Base-by-base conservation (phyloP, 2,113 vertebrate species). In the Oryzias celebensis region DNA sequence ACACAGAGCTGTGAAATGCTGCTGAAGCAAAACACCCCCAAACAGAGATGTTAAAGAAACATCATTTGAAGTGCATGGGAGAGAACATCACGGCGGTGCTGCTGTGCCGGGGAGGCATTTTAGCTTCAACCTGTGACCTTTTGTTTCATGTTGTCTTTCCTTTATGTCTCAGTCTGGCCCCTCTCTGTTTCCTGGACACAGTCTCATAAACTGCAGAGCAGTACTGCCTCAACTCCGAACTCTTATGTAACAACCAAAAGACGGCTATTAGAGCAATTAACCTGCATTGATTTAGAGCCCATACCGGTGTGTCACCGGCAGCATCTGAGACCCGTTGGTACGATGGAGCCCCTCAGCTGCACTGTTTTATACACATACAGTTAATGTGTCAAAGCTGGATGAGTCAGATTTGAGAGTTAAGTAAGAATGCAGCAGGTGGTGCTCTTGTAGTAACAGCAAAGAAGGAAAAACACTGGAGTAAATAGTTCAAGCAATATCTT, bases 131-230 rank as follows among this genome's bases (percentile, higher is more conserved):
- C 46, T 22, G 8, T 65, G 69, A 71, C 72, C 70, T 75, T 82
- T 75, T 51, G 58, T 77, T 74, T 74, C 62, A 65, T 69, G 59
- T 26, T 5, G 12, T 20, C 31, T 7, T 65, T 52, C 71, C 55
- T 62, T 68, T 46, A 66, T 63, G 55, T 68, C 80, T 71, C 50
- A 8, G 51, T 56, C 56, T 68, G 55, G 28, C 73, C 69, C 45
- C 58, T 20, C 65, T 15, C 66, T 48, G 1, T 59, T 51, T 62
- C 65, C 46, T n/a, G 47, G 47, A 16, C 58, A 58, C 61, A 17
- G 63, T 65, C 43, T 53, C 62, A 79, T 77, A 66, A 71, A 63
- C 28, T 54, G 51, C 41, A 48, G 50, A 51, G 49, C 57, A 55
- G 56, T 48, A 17, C 49, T 10, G 43, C 49, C 42, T 65, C 58